Evolutionary conservation across 2,797 vertebrate species (phyloP).

Genomic region (Siniperca scherzeri): DNA sequence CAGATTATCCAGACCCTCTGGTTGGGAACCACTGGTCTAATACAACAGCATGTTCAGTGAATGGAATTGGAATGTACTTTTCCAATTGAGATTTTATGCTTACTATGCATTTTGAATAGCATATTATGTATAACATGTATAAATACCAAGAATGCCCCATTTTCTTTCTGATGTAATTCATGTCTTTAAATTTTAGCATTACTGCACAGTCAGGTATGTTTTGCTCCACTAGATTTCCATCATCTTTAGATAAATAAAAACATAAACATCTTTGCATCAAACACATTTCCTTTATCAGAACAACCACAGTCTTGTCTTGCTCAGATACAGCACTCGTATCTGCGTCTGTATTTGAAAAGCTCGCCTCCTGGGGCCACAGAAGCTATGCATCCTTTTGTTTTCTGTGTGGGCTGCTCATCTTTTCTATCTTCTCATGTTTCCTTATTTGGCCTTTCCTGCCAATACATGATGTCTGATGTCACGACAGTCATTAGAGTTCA

Average conservation of each 20-base stretch:
- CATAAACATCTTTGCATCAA: slow-evolving; percentile 39
- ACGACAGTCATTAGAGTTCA: slow-evolving; percentile 52
- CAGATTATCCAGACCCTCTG: neutral
- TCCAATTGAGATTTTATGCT: neutral
- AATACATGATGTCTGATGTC: slow-evolving; percentile 60
- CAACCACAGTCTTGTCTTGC: slow-evolving; percentile 37
- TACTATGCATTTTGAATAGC: neutral
- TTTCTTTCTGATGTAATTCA: neutral
- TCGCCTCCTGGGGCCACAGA: slow-evolving; percentile 43
- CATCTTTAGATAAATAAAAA: slow-evolving; percentile 25
- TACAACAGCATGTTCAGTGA: neutral
- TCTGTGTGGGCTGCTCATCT: slow-evolving; percentile 68
- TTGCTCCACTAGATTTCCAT: neutral
- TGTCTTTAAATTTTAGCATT: neutral
- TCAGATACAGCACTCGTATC: slow-evolving; percentile 16
- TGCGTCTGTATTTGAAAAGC: slow-evolving; percentile 37
- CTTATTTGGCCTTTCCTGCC: slow-evolving; percentile 81
- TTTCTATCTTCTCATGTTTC: slow-evolving; percentile 63
- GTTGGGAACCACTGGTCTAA: neutral
- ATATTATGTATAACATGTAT: neutral
- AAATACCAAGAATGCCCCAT: neutral
- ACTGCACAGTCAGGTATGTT: neutral
- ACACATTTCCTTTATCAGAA: slow-evolving; percentile 35
- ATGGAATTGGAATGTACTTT: neutral
- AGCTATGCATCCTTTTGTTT: slow-evolving; percentile 50